Base-by-base conservation (phyloP, 30 jellyfish, hydroid and myxozoan genomes). In the Phacellophora camtschatica region DNA sequence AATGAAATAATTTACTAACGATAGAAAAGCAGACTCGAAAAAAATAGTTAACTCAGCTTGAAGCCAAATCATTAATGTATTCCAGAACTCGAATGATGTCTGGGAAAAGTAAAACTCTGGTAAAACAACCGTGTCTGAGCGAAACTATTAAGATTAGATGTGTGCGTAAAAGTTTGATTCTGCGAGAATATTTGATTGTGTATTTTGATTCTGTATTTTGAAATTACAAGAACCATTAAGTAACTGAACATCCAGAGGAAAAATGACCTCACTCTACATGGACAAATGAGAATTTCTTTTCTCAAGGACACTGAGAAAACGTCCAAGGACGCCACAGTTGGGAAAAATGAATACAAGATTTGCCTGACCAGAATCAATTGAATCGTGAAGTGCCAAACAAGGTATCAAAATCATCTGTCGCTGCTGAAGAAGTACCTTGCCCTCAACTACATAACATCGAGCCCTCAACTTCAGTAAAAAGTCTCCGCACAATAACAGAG, bases 311-410 rank as follows among this genome's bases (percentile, higher is more conserved):
- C 6, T 10, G 58, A 45, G 58, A 45, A 2, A 39, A n/a, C n/a
- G n/a, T 54, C 39, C 18, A 55, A 55, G 70, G 70, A 55, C 13
- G 43, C 23, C 70, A 55, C 70, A 55, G 70, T 55, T 55, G 70
- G 43, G 70, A 55, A 45, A 55, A 55, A 55, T 15, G 70, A 12
- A 55, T 1, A 2, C 5, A 55, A 55, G 70, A 55, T 13, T 55
- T 55, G 70, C 70, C 70, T 2, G 37, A 34, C 70, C 34, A 55
- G 70, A 55, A 55, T 55, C 70, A 55, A 34, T 55, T n/a, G 13
- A 28, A 55, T 55, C 43, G 42, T 34, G 70, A 55, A 55, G 70
- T 55, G 13, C 70, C 70, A 55, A 55, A 0, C 13, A 55, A 55
- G 39, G 5, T 55, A 2, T 55, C 70, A 1, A 0, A 55, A 55